Evolutionary conservation across 2,113 vertebrate species (phyloP).

Genomic region (Todiramphus saurophagus): DNA sequence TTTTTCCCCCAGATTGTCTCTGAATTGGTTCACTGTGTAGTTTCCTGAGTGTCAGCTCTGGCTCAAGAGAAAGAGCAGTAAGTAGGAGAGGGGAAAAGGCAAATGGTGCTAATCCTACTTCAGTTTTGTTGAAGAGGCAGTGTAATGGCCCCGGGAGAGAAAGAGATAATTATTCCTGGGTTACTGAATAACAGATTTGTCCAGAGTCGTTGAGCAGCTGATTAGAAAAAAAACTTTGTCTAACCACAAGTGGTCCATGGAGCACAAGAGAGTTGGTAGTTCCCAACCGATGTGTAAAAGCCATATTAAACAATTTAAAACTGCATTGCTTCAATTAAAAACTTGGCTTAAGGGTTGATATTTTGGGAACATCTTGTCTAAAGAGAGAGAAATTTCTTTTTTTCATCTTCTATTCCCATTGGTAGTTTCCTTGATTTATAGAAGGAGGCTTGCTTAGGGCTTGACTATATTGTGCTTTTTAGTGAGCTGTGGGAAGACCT

Average conservation of each 20-base stretch:
- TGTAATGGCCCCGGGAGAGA: neutral
- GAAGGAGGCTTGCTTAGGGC: neutral
- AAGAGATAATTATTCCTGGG: conserved; percentile 33
- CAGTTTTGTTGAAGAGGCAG: conserved; percentile 7
- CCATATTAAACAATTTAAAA: neutral
- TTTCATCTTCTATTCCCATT: neutral
- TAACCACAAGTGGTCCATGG: neutral
- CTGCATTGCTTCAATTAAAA: neutral
- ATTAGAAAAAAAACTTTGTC: conserved; percentile 23
- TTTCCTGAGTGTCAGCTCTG: neutral
- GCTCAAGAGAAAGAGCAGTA: neutral
- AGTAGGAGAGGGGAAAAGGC: neutral
- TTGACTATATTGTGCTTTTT: neutral
- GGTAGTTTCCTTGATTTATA: conserved; percentile 12
- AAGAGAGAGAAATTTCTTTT: neutral
- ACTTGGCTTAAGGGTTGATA: neutral
- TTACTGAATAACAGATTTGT: conserved; percentile 34
- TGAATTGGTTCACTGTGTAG: neutral
- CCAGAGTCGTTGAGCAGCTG: conserved; percentile 18
- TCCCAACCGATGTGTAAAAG: conserved; percentile 2
- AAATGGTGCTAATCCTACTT: conserved; percentile 36
- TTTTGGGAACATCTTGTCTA: neutral
- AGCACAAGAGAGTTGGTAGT: neutral
- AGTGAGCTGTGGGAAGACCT: neutral
- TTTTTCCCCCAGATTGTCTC: accelerated